Conservation (phyloP, 2,888 invertebrate genomes). For the Eupsilia transversa region DNA sequence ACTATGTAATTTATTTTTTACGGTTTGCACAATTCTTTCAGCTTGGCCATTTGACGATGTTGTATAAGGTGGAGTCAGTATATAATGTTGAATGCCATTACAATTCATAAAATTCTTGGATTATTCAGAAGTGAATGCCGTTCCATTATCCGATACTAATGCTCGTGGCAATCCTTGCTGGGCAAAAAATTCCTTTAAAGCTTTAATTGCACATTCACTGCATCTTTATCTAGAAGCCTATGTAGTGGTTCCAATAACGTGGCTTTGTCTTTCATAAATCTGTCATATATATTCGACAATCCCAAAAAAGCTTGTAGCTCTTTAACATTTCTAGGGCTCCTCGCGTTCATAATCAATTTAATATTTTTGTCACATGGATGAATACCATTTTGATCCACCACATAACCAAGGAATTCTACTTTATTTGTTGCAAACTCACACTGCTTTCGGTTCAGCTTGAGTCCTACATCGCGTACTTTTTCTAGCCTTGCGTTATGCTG, state of each 20-base stretch:
- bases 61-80: too few species aligned
- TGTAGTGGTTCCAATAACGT: background rate
- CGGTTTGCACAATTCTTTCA: too few species aligned
- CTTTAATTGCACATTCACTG: background rate
- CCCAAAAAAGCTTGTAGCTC: background rate
- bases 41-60: too few species aligned
- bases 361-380: background rate
- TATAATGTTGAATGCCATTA: too few species aligned
- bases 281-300: background rate
- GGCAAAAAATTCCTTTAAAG: too few species aligned
- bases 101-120: too few species aligned
- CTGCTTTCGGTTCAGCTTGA: background rate
- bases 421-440: conserved; percentile 3
- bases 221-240: background rate
- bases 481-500: background rate
- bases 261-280: background rate
- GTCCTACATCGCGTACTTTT: background rate
- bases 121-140: too few species aligned
- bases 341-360: background rate
- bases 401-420: background rate
- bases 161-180: too few species aligned
- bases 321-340: background rate
- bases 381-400: background rate
- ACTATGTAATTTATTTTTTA: too few species aligned
- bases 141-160: too few species aligned